phyloP scores from a whole-genome alignment of 2,797 vertebrate genomes.

The Falco rusticolus region DNA sequence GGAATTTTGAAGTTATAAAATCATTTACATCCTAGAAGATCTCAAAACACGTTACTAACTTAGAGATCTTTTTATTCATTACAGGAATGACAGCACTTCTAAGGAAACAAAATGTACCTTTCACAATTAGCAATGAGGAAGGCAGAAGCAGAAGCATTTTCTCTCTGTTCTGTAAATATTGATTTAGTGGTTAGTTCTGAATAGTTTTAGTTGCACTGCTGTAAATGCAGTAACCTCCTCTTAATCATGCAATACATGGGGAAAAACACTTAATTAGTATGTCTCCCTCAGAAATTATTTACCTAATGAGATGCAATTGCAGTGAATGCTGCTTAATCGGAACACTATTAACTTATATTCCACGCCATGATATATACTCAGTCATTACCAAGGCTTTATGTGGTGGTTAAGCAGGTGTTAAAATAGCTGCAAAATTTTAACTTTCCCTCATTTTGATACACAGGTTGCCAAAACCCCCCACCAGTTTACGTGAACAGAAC shows the following conservation, averaged over 20 bases:
- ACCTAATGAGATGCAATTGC: constrained; percentile 33
- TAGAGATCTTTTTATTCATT: not conserved
- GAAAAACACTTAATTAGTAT: constrained; percentile 18
- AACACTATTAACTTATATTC: not conserved
- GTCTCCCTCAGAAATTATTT: constrained; percentile 30
- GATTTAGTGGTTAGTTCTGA: not conserved
- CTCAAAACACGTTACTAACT: not conserved
- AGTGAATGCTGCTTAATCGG: not conserved
- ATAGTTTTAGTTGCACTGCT: not conserved
- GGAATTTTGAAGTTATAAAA: not conserved
- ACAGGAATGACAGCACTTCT: not conserved
- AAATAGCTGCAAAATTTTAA: not conserved
- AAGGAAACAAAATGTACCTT: not conserved
- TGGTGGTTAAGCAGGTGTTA: not conserved
- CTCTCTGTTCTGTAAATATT: not conserved
- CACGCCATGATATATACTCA: not conserved
- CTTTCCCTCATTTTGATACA: not conserved
- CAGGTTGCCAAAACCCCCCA: not conserved
- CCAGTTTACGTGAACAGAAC: not conserved
- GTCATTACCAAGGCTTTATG: not conserved
- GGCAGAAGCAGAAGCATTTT: not conserved
- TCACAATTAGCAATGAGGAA: not conserved
- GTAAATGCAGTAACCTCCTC: not conserved
- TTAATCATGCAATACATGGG: not conserved
- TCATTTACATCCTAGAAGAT: not conserved